phyloP scores from a whole-genome alignment of 2,888 invertebrate genomes.

The Aphrophora alni region DNA sequence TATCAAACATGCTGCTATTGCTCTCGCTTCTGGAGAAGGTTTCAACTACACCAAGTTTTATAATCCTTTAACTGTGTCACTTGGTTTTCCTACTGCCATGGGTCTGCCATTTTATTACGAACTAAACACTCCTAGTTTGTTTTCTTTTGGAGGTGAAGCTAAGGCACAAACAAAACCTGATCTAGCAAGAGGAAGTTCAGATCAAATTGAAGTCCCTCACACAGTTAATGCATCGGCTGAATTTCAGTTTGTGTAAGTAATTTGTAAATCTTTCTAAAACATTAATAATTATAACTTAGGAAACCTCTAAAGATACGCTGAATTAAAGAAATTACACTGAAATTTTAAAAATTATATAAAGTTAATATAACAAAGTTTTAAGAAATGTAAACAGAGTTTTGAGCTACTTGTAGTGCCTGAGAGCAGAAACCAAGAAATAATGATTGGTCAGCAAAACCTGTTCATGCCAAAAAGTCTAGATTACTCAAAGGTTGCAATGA shows the following conservation, averaged over 20 bases:
- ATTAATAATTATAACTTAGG: too few relatives aligned
- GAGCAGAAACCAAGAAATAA: too few relatives aligned
- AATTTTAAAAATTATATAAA: too few relatives aligned
- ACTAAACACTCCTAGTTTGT: conserved; percentile 64
- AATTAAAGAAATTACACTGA: too few relatives aligned
- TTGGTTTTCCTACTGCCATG: conserved; percentile 73
- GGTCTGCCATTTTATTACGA: conserved; percentile 74
- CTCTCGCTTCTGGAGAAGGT: conserved; percentile 60
- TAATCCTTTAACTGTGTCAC: conserved; percentile 64
- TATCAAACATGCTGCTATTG: conserved; percentile 57
- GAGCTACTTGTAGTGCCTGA: too few relatives aligned
- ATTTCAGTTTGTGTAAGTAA: conserved; percentile 58
- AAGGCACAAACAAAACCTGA: conserved; percentile 58
- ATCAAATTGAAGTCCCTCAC: conserved; percentile 54
- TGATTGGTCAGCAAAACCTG: too few relatives aligned
- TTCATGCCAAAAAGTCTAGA: too few relatives aligned
- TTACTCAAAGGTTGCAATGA: too few relatives aligned
- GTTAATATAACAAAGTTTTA: too few relatives aligned
- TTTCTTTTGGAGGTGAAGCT: conserved; percentile 62
- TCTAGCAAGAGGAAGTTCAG: conserved; percentile 43
- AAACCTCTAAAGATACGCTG: too few relatives aligned
- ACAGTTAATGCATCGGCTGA: conserved; percentile 59
- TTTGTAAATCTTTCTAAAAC: not conserved
- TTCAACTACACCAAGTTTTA: conserved; percentile 67
- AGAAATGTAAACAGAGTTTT: too few relatives aligned